Evolutionary conservation across 2,888 invertebrate genomes (phyloP), one percentile per base, ranked within the genome.

Genomic region (Drosophila cognata): DNA sequence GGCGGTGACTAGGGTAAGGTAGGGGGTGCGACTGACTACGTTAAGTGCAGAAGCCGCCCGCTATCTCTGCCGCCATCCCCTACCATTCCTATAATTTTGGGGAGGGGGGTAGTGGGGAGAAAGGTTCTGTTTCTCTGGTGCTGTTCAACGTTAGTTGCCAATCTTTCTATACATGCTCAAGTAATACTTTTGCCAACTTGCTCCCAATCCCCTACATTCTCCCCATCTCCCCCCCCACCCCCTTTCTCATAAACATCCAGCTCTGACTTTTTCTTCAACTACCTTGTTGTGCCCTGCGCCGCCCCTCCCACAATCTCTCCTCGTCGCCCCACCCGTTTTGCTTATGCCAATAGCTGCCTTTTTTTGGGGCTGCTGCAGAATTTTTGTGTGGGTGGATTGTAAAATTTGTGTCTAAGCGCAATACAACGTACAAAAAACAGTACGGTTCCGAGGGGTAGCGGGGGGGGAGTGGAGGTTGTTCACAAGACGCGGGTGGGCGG

Each of bases 401-500:
- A 88, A 88, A 88, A 88, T 86, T 88, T 90, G 90, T 81, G 90
- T 88, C 86, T 87, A 90, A 87, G 73, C 89, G 89, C 86, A 84
- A 82, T 76, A 77, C 77, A 86, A 78, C 61, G 61, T 57, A 43
- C 29, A 64, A 68, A 70, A 57, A 71, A 58, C 41, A 53, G 31
- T 29, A 46, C 52, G 31, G 50, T 16, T 46, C 43, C 43, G 25
- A 46, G 25, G 28, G 35, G 35, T 13, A 16, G 4, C 21, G 10
- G 16, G 21, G 16, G 21, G 36, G 4, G 5, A 16, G 10, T 16
- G 48, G 16, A 8, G 48, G 18, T 25, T 46, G 46, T 46, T 21
- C 43, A 59, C 38, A 62, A 53, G 36, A 57, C 46, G 51, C 28
- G 13, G 52, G 41, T 28, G 52, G 66, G 55, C 41, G 69, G 73